phyloP scores from a whole-genome alignment of 2,113 vertebrate species.

The Sinocyclocheilus anophthalmus region DNA sequence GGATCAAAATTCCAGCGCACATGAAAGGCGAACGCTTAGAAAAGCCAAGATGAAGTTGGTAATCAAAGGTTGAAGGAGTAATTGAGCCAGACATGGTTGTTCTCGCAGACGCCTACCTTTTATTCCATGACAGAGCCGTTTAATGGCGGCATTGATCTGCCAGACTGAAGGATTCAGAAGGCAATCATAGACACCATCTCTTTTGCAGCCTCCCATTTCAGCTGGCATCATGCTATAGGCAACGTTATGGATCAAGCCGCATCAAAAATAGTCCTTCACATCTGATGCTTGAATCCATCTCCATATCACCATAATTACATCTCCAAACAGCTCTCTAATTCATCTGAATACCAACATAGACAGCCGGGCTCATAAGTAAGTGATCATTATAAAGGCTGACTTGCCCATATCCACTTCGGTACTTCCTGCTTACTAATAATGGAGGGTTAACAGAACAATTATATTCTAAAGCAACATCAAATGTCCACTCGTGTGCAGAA shows the following conservation, averaged over 20 bases:
- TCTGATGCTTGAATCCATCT: slow-evolving; percentile 78
- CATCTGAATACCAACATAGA: slow-evolving; percentile 75
- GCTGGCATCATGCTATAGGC: slow-evolving; percentile 74
- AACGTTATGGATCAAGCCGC: slow-evolving; percentile 75
- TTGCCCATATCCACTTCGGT: slow-evolving; percentile 42
- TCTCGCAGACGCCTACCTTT: slow-evolving; percentile 78
- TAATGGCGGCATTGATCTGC: slow-evolving; percentile 82
- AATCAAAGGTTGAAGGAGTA: slow-evolving; percentile 80
- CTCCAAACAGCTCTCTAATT: slow-evolving; percentile 71
- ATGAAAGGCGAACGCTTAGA: slow-evolving; percentile 73
- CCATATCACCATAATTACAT: slow-evolving; percentile 79
- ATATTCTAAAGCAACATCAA: slow-evolving; percentile 32
- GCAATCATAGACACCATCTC: slow-evolving; percentile 79
- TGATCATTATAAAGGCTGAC: slow-evolving; percentile 50
- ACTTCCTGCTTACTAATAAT: slow-evolving; percentile 46
- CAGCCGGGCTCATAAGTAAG: slow-evolving; percentile 67
- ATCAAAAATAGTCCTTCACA: slow-evolving; percentile 83
- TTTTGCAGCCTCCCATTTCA: slow-evolving; percentile 76
- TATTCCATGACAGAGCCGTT: slow-evolving; percentile 76
- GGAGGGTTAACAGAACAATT: slow-evolving; percentile 49
- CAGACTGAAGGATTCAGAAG: slow-evolving; percentile 77
- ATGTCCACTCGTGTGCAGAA: slow-evolving; percentile 21
- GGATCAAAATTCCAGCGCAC: slow-evolving; percentile 73
- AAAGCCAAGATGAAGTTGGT: slow-evolving; percentile 80
- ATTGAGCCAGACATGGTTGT: slow-evolving; percentile 77